Evolutionary conservation across 2,113 vertebrate genomes (phyloP).

Genomic region (Leptobrachium ailaonicum): DNA sequence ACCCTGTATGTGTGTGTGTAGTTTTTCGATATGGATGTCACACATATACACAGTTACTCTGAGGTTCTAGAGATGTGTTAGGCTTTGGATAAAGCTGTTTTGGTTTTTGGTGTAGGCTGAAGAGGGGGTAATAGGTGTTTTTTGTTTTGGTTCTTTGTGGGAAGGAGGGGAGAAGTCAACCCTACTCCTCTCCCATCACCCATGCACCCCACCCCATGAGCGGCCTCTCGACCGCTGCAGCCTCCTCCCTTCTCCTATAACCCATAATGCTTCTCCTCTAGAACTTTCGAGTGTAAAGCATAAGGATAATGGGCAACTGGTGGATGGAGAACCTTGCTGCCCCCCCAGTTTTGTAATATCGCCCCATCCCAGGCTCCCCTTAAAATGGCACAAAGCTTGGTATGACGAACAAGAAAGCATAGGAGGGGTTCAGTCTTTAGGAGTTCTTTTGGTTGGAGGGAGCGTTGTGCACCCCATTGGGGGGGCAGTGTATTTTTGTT

Average conservation of each 20-base stretch:
- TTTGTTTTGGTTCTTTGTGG: not conserved
- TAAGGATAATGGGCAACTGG: conserved; percentile 56
- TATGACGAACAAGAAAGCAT: conserved; percentile 24
- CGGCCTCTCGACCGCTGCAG: conserved; percentile 47
- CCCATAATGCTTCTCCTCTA: conserved; percentile 65
- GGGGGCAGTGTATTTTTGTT: conserved; percentile 46
- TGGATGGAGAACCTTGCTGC: conserved; percentile 53
- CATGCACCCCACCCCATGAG: conserved; percentile 14
- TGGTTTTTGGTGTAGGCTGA: conserved; percentile 43
- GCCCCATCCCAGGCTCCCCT: conserved; percentile 57
- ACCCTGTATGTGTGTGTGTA: conserved; percentile 54
- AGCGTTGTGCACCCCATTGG: conserved; percentile 29
- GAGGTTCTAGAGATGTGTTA: conserved; percentile 38
- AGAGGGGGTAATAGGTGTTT: not conserved
- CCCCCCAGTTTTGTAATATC: conserved; percentile 56
- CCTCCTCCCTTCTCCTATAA: conserved; percentile 52
- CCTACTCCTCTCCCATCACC: not conserved
- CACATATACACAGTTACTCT: conserved; percentile 45
- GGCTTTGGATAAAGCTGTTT: conserved; percentile 47
- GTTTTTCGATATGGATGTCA: conserved; percentile 51
- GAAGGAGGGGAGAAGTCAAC: not conserved
- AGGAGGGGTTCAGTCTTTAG: conserved; percentile 17
- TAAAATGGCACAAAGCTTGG: conserved; percentile 24
- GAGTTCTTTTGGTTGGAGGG: conserved; percentile 37
- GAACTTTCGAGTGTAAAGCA: conserved; percentile 58